Evolutionary conservation across 2,888 invertebrate species (phyloP).

Genomic region (Sarcophaga subvicina): DNA sequence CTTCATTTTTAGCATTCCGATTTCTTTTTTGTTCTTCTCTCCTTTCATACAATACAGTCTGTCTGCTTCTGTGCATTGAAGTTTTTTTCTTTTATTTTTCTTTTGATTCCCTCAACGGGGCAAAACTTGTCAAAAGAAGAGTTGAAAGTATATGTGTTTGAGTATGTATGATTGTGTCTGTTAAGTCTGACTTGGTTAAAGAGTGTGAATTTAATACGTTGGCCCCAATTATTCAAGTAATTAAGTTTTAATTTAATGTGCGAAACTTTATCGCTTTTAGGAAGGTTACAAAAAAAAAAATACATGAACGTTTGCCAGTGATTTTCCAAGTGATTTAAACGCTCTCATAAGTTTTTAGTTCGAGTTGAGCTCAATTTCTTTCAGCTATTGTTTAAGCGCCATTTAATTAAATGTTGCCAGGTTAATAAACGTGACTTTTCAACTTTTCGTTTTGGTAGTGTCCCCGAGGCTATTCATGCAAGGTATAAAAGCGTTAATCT

Average conservation of each 20-base stretch:
- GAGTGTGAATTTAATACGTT: slow-evolving; percentile 77
- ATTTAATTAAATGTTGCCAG: not conserved
- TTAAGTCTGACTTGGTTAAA: slow-evolving; percentile 64
- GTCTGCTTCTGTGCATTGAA: slow-evolving; percentile 48
- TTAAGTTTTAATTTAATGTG: slow-evolving; percentile 79
- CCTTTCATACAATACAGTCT: slow-evolving; percentile 16
- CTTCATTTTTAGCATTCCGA: slow-evolving; percentile 24
- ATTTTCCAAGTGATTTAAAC: slow-evolving; percentile 78
- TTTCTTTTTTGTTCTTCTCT: slow-evolving; percentile 17
- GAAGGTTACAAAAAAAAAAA: slow-evolving; percentile 70
- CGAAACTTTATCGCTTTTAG: slow-evolving; percentile 79
- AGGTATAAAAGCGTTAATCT: too few species aligned
- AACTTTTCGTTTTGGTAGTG: too few species aligned
- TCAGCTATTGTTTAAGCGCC: slow-evolving; percentile 30
- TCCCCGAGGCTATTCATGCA: too few species aligned
- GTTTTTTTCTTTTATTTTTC: slow-evolving; percentile 35
- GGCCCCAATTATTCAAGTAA: slow-evolving; percentile 80
- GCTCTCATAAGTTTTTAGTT: slow-evolving; percentile 5
- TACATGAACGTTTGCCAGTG: slow-evolving; percentile 69
- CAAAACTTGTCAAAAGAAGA: slow-evolving; percentile 18
- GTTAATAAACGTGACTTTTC: too few species aligned
- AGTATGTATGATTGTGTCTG: slow-evolving; percentile 44
- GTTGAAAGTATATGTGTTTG: slow-evolving; percentile 50
- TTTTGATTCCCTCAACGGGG: slow-evolving; percentile 15
- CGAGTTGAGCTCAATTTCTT: not conserved